A percentile compares a stretch with the other conserved stretches of the same genome.
phyloP scores from a whole-genome alignment of 2,113 vertebrate genomes.

The Anoura caudifer region DNA sequence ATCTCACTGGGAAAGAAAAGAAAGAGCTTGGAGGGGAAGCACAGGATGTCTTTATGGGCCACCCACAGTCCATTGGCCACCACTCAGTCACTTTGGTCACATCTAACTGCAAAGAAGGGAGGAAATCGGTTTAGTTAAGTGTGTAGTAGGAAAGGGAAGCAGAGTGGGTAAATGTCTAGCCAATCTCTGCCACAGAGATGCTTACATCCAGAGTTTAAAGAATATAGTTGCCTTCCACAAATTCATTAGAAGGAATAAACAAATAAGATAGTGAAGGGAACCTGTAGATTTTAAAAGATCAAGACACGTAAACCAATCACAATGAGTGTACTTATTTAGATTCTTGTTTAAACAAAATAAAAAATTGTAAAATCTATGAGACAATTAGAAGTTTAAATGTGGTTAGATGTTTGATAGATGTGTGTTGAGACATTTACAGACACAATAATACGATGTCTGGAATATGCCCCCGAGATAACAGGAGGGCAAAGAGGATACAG shows the following conservation, averaged over 20 bases:
- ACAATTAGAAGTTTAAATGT: background rate
- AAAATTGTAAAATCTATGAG: background rate
- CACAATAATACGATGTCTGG: background rate
- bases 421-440: background rate
- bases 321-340: background rate
- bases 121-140: background rate
- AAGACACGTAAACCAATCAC: background rate
- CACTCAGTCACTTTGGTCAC: background rate
- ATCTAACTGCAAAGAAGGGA: background rate
- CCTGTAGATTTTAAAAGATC: background rate
- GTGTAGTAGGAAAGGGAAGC: background rate
- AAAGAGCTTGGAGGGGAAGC: background rate
- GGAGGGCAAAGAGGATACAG: background rate
- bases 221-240: background rate
- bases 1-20: background rate
- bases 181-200: background rate
- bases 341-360: background rate
- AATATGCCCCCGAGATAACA: background rate
- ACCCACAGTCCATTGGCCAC: background rate
- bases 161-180: background rate
- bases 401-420: background rate
- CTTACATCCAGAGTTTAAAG: background rate
- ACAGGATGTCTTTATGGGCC: background rate
- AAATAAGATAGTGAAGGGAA: background rate
- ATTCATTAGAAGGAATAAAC: background rate